These are phyloP conservation scores for Oryctes rhinoceros DNA, from an alignment of 1,140 invertebrate species.

Conservation along the genomic window DNA sequence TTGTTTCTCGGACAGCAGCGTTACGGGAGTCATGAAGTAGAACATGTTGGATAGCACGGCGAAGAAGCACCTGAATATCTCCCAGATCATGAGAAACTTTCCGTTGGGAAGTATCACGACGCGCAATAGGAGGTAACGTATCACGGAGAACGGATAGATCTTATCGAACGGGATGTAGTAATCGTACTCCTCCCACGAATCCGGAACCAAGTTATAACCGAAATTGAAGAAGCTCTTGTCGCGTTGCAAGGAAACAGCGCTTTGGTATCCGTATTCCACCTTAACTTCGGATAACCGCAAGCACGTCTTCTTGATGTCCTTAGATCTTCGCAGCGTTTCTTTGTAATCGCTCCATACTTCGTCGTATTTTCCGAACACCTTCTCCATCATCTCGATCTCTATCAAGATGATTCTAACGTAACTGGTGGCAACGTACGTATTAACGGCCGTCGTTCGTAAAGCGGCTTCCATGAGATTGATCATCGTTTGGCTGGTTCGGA, in stretches of 20 bases:
- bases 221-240: slow-evolving; percentile 22
- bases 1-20: neutral
- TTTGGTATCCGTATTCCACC: neutral
- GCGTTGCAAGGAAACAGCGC: neutral
- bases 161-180: slow-evolving; percentile 39
- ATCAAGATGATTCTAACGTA: neutral
- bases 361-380: neutral
- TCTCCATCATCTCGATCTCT: neutral
- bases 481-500: neutral
- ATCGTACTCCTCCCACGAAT: slow-evolving; percentile 39
- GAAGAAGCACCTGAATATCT: slow-evolving; percentile 34
- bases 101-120: slow-evolving; percentile 37
- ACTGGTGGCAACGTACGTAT: neutral
- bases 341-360: neutral
- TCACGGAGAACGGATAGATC: neutral
- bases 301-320: neutral
- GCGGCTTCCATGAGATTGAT: neutral
- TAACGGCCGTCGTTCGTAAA: neutral
- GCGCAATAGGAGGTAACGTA: slow-evolving; percentile 32
- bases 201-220: slow-evolving; percentile 31
- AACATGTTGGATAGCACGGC: slow-evolving; percentile 38
- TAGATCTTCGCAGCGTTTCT: neutral
- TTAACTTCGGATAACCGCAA: neutral
- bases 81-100: slow-evolving; percentile 42
- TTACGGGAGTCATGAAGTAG: neutral